Base-by-base conservation (phyloP, 2,888 invertebrate genomes). In the Acanthopleura granulata region DNA sequence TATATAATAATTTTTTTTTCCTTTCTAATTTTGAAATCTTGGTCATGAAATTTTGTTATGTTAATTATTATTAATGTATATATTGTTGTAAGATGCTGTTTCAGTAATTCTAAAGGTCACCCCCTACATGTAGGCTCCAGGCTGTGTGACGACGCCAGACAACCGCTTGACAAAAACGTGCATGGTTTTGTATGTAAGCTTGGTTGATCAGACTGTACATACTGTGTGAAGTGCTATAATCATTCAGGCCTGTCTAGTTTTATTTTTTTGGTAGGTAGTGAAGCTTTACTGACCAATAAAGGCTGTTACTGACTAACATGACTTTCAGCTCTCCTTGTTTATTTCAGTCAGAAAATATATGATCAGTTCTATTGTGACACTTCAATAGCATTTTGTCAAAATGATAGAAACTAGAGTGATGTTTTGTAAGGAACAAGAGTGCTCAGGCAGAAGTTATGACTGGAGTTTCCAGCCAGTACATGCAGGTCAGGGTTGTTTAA, bases 211-310 rank as follows among this genome's bases (percentile, higher is more conserved):
- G 22, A 57, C 57, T 57, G 57, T 57, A 57, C 22, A 57, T 57
- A 57, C 57, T 57, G 57, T 57, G 57, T 57, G 57, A 57, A 57
- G 57, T 57, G 57, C 57, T 57, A 57, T 57, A 57, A 57, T 57
- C 57, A 57, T 57, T 57, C 57, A 57, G 57, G 57, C n/a, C 57
- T 57, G 57, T 57, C 57, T 57, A 57, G 57, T 57, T 57, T 57
- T 57, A 57, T 57, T 57, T 57, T 40, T 57, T 57, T 22, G 22
- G 57, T 57, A 57, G 57, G 57, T 57, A 57, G 57, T 57, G 6
- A 12, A 57, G 57, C 57, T 57, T 57, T 57, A 57, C 57, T 57
- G 57, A 57, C 57, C 57, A 57, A 57, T 57, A 57, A 57, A 57
- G 57, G 57, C 57, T 57, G 57, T 57, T 57, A 57, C 57, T 57